Base-by-base conservation (phyloP, 2,888 invertebrate genomes). In the Pomacea canaliculata region DNA sequence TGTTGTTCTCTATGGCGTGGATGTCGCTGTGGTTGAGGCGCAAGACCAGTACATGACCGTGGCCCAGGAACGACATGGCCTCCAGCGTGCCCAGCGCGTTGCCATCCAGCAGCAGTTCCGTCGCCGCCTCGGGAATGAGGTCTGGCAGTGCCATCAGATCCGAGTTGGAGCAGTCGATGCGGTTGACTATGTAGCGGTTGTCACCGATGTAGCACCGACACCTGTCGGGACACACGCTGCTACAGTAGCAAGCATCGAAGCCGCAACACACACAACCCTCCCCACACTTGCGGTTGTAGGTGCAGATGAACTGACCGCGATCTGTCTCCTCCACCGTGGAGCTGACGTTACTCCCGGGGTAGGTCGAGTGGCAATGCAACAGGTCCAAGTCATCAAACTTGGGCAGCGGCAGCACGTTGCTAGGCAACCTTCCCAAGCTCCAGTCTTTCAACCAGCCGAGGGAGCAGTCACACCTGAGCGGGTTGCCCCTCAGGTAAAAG, bases 381-480 rank as follows among this genome's bases (percentile, higher is more conserved):
- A 82, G 80, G n/a, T 68, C 73, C 23, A 73, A 27, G 46, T 78
- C 70, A 75, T 78, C 48, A 56, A 82, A 79, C 5, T 48, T 60
- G 7, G 81, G 81, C 63, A 82, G 73, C 1, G 79, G 76, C 18
- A 70, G 59, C 37, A 65, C 78, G 66, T 79, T 71, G 59, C 78
- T 75, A 16, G 71, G 72, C 8, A 78, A 65, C 16, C 62, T 60
- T 9, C 73, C 78, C 23, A 72, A 71, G 8, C 73, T 71, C 66
- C 77, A 77, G 66, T 81, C 81, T 68, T 81, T 82, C 67, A 87
- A 78, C 87, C 87, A 86, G 0, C 84, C 79, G 27, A 86, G 70
- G 56, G 80, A 78, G 67, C 86, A 87, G 76, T 87, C 86, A 76
- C 87, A 87, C 12, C 80, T 74, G 1, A 85, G 74, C 0, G 84